These are phyloP conservation scores for Parazoanthus darwini DNA, from an alignment of 92 coral and sea anemone genomes.

Conservation along the genomic window DNA sequence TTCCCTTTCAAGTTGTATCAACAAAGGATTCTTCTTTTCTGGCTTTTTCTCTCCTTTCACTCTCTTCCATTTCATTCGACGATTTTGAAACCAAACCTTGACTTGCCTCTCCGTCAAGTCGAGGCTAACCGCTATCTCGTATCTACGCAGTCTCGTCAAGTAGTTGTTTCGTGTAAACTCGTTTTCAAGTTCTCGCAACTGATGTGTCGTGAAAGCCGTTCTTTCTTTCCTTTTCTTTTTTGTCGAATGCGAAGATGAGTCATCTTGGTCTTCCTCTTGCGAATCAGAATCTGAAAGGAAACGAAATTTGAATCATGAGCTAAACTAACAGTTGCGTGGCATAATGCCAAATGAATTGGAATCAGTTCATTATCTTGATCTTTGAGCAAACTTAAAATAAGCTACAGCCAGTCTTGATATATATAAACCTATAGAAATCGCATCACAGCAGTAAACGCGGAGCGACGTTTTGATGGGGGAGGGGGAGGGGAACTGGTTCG, in stretches of 20 bases:
- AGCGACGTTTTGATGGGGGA: no score
- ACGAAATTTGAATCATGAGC: not conserved
- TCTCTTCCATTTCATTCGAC: conserved; percentile 98
- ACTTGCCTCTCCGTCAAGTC: conserved; percentile 98
- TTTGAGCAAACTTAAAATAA: no score
- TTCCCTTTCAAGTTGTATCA: conserved; percentile 79
- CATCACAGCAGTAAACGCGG: no score
- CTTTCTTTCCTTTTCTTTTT: conserved; percentile 93
- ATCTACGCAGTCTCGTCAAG: conserved; percentile 92
- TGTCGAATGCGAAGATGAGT: conserved; percentile 14
- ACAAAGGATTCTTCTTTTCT: conserved; percentile 84
- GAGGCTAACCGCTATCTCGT: conserved; percentile 97
- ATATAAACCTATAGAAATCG: no score
- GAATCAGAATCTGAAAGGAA: conserved; percentile 32
- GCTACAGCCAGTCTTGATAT: no score
- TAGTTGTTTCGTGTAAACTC: conserved; percentile 94
- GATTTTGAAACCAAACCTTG: conserved; percentile 97
- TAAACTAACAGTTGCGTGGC: no score
- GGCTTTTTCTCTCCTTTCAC: conserved; percentile 98
- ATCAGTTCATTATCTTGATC: no score
- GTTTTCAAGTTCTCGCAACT: conserved; percentile 95
- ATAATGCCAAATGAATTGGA: no score
- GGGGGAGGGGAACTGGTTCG: no score
- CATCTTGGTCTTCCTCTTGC: conserved; percentile 41
- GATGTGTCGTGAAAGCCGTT: conserved; percentile 97